Base-by-base conservation (phyloP, 2,797 vertebrate genomes). In the Coreius guichenoti region DNA sequence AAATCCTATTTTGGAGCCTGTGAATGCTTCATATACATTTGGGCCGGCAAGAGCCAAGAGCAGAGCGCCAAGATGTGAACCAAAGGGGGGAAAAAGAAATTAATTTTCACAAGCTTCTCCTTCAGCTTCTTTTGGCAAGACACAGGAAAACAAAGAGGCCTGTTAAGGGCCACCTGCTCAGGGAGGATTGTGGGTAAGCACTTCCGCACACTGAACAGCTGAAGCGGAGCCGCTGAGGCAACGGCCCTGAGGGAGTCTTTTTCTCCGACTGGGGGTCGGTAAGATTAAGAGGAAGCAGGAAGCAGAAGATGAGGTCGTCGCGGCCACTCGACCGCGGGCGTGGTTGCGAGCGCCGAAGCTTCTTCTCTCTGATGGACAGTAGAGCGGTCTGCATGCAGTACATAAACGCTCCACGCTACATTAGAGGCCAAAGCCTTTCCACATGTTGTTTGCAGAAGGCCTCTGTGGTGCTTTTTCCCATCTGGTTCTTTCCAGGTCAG, bases 351-450 rank as follows among this genome's bases (percentile, higher is more conserved):
- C n/a, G 23, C 12, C 6, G 16, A 54, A 19, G 61, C 69, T 85
- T 67, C 47, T 81, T 84, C 87, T 70, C 86, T 88, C 92, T 89
- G 91, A 93, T 83, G 90, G 94, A 92, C 88, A 90, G 89, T 88
- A 91, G 86, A 92, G 91, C 84, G 87, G 92, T 90, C 91, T 82
- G 86, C 63, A 67, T 87, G 89, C 90, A 93, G 92, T 94, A 88
- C 90, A 94, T 95, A 94, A 95, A 94, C 90, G 92, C 91, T 92
- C 90, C 92, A 95, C 81, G 94, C 94, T 94, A 94, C 94, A 95
- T 95, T 95, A 93, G 91, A 89, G 86, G 65, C 92, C 91, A 93
- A 93, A 96, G 94, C 92, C 93, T 89, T 95, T 95, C 93, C 94
- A 95, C 93, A 93, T 94, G 95, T 92, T 95, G 92, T 95, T 95